These are phyloP conservation scores for Kryptolebias ocellatus DNA, from an alignment of 2,797 vertebrate species.

Conservation along the genomic window DNA sequence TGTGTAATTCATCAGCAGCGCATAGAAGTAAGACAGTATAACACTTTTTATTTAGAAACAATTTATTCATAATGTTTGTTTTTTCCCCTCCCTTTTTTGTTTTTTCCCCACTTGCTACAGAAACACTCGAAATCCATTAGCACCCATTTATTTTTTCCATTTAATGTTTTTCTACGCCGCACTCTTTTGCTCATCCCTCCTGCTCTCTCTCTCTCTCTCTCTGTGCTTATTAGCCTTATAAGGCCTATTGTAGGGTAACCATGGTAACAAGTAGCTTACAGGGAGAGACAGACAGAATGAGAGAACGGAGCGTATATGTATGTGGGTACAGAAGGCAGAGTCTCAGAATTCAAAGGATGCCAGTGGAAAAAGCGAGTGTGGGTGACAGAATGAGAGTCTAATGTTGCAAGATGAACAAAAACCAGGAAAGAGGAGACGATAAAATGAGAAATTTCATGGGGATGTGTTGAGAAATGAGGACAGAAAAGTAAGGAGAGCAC, in stretches of 20 bases:
- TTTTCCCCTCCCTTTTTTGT: no score
- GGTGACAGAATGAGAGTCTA: slow-evolving; percentile 40
- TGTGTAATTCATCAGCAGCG: no score
- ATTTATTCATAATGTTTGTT: no score
- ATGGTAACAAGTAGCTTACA: slow-evolving; percentile 82
- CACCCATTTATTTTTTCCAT: slow-evolving; percentile 54
- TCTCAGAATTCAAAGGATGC: slow-evolving; percentile 68
- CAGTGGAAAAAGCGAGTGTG: slow-evolving; percentile 57
- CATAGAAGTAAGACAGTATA: no score
- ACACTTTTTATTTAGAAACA: no score
- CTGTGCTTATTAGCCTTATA: slow-evolving; percentile 79
- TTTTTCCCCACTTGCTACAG: slow-evolving; percentile 6
- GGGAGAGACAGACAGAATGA: slow-evolving; percentile 49
- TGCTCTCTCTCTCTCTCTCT: slow-evolving; percentile 57
- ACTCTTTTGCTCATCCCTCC: slow-evolving; percentile 43
- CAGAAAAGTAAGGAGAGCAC: slow-evolving; percentile 41
- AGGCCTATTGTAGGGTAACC: slow-evolving; percentile 83
- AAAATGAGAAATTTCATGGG: slow-evolving; percentile 55
- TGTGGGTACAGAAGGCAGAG: slow-evolving; percentile 64
- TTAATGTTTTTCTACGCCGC: slow-evolving; percentile 35
- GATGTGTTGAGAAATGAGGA: slow-evolving; percentile 54
- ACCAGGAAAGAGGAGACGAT: slow-evolving; percentile 45
- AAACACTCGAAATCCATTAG: slow-evolving; percentile 66
- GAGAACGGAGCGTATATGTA: slow-evolving; percentile 50
- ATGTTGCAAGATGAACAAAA: slow-evolving; percentile 37